A percentile compares a stretch with the other conserved stretches of the same genome.
These are phyloP conservation scores for Drosophila santomea DNA, from an alignment of 1,140 invertebrate species.

Conservation along the genomic window DNA sequence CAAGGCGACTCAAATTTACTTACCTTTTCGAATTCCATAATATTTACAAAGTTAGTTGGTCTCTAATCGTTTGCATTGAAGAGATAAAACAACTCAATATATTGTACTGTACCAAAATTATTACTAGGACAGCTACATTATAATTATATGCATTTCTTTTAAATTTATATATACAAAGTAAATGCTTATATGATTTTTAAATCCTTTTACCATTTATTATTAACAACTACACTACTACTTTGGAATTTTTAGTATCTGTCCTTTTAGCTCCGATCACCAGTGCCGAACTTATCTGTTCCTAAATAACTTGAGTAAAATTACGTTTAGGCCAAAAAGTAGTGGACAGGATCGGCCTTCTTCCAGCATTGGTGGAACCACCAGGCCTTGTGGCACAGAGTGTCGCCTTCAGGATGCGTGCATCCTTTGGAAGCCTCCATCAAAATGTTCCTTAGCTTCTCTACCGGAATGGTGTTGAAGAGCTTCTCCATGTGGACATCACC, in stretches of 20 bases:
- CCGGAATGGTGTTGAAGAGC: slow-evolving; percentile 52
- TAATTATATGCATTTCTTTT: too few relatives aligned
- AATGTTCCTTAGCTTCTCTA: slow-evolving; percentile 47
- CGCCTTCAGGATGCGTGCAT: slow-evolving; percentile 70
- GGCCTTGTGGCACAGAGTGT: slow-evolving; percentile 74
- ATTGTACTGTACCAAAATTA: background rate
- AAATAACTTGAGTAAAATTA: background rate
- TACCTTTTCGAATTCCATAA: background rate
- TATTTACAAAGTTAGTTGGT: too few relatives aligned
- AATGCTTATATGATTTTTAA: background rate
- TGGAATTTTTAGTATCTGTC: background rate
- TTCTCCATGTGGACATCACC: slow-evolving; percentile 77
- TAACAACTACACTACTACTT: too few relatives aligned
- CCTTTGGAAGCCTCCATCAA: slow-evolving; percentile 63
- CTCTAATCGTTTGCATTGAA: too few relatives aligned
- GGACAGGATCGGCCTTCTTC: slow-evolving; percentile 77
- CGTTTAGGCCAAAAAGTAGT: slow-evolving; percentile 53
- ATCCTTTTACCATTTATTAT: background rate
- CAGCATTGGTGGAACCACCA: slow-evolving; percentile 83
- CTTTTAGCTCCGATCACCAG: background rate
- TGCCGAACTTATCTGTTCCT: background rate
- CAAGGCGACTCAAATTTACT: background rate
- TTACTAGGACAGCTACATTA: background rate
- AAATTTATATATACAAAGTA: too few relatives aligned
- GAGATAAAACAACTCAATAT: too few relatives aligned